phyloP scores from a whole-genome alignment of 1,140 invertebrate genomes.

The Helicoverpa armigera region DNA sequence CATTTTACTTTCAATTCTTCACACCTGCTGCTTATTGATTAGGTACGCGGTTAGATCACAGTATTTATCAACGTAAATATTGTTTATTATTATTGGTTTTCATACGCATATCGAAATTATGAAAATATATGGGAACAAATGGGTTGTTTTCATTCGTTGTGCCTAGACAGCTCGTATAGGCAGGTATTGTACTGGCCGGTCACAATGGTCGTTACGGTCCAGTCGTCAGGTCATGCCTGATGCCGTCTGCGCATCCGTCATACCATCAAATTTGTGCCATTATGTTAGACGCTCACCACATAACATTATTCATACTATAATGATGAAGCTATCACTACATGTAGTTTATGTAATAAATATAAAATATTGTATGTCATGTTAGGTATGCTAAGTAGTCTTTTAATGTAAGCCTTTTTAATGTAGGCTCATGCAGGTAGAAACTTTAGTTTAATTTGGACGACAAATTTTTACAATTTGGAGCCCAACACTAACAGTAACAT shows the following conservation, averaged over 20 bases:
- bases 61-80: no score
- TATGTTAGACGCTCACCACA: conserved; percentile 19
- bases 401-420: no score
- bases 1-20: conserved; percentile 46
- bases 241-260: conserved; percentile 58
- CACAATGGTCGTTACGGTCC: conserved; percentile 66
- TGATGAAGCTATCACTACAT: conserved; percentile 38
- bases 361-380: neutral
- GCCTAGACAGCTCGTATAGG: neutral
- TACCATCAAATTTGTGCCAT: conserved; percentile 53
- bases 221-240: conserved; percentile 65
- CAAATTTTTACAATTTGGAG: no score
- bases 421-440: no score
- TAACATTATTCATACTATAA: conserved; percentile 37
- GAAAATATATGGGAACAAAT: neutral
- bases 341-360: neutral
- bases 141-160: conserved; percentile 6
- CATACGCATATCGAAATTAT: no score
- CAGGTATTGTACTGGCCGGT: conserved; percentile 37
- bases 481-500: no score
- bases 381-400: no score
- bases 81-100: no score
- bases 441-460: no score
- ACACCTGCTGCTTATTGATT: conserved; percentile 5
- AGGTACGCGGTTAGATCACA: neutral